Percentiles rank a stretch among this genome's conserved stretches.
phyloP scores from a whole-genome alignment of 1,140 invertebrate genomes.

The Pollicipes pollicipes region DNA sequence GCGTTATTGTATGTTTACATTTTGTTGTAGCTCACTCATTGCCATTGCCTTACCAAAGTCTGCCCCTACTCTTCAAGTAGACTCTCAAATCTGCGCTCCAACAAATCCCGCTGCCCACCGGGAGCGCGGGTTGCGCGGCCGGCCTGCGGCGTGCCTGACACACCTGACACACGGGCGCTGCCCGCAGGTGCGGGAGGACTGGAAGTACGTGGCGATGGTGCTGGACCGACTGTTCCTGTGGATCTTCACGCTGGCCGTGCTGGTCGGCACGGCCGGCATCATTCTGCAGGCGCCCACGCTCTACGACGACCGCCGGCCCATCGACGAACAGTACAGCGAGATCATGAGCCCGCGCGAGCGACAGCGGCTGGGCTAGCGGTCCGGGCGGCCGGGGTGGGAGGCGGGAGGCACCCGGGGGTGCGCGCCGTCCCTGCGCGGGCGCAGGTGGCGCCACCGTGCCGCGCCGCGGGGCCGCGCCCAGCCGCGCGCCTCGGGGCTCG shows the following conservation, averaged over 20 bases:
- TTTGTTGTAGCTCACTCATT: not conserved
- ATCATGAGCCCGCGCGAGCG: conserved; percentile 7
- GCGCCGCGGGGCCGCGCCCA: too few relatives aligned
- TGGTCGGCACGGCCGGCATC: conserved; percentile 76
- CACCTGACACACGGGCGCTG: not conserved
- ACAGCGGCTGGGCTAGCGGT: not conserved
- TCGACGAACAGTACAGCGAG: conserved; percentile 21
- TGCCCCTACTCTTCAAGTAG: too few relatives aligned
- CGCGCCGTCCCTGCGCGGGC: too few relatives aligned
- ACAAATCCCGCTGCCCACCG: not conserved
- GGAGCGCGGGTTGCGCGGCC: not conserved
- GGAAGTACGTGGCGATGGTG: conserved; percentile 46
- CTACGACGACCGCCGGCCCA: conserved; percentile 68
- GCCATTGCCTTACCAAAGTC: not conserved
- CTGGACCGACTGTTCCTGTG: conserved; percentile 41
- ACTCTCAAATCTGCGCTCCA: too few relatives aligned
- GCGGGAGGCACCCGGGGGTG: too few relatives aligned
- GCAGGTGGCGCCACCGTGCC: not conserved
- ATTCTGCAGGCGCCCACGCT: conserved; percentile 79
- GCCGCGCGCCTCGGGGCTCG: too few relatives aligned
- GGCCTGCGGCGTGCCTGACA: not conserved
- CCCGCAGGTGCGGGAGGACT: conserved; percentile 28
- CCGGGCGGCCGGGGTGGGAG: too few relatives aligned
- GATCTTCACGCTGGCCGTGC: conserved; percentile 37
- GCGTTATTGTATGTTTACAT: too few relatives aligned